These are phyloP conservation scores for Cantharis flavilabris DNA, from an alignment of 2,888 invertebrate genomes.

Conservation along the genomic window DNA sequence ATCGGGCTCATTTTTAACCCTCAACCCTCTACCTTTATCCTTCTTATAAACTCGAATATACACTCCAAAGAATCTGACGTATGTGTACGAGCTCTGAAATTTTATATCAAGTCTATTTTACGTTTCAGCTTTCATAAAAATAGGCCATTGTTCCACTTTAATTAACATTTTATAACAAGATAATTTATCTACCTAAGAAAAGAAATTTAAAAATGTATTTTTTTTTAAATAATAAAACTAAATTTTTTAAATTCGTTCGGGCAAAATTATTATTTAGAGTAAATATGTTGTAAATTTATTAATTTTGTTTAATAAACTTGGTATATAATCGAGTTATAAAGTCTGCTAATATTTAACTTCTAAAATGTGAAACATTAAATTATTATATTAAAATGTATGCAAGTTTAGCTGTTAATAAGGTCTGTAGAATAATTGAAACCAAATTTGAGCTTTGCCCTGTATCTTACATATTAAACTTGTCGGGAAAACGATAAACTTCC, in stretches of 20 bases:
- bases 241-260: background rate
- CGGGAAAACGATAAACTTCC: constrained; percentile 29
- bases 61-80: constrained; percentile 30
- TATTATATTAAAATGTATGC: constrained; percentile 6
- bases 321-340: background rate
- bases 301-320: background rate
- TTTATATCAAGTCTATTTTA: constrained; percentile 23
- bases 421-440: constrained; percentile 27
- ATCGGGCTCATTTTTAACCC: constrained; percentile 49
- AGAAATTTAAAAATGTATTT: background rate
- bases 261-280: background rate
- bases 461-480: constrained; percentile 31
- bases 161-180: background rate
- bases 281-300: background rate
- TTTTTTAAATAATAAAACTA: background rate
- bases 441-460: constrained; percentile 28
- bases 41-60: constrained; percentile 39
- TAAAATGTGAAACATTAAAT: constrained; percentile 8
- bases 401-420: constrained; percentile 22
- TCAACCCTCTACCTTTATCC: constrained; percentile 38
- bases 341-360: background rate
- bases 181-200: background rate
- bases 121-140: constrained; percentile 5
- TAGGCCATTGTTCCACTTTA: background rate
- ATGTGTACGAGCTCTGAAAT: constrained; percentile 27